Conservation (phyloP, 1,140 invertebrate genomes). For the Drosophila bocqueti region DNA sequence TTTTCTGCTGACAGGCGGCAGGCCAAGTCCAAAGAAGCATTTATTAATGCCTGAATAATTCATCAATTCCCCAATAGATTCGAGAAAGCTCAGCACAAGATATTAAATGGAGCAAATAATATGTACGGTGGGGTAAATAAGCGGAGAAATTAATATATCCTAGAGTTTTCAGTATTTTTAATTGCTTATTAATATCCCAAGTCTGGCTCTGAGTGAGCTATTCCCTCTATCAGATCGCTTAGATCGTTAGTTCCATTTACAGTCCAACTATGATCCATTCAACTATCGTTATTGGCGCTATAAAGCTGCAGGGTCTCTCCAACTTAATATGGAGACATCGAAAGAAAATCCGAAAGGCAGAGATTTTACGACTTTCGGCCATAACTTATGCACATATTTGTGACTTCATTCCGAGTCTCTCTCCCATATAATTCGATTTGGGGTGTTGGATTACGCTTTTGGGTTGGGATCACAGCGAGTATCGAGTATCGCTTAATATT, state of each 20-base stretch:
- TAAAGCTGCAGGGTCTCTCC: conserved; percentile 11
- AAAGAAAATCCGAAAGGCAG: conserved; percentile 39
- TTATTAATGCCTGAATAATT: conserved; percentile 53
- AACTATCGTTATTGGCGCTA: conserved; percentile 18
- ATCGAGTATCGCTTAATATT: conserved; percentile 79
- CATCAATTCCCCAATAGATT: conserved; percentile 29
- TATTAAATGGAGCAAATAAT: conserved; percentile 3
- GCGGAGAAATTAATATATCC: not conserved
- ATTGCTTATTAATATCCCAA: not conserved
- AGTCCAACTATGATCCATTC: conserved; percentile 18
- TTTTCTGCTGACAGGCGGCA: conserved; percentile 24
- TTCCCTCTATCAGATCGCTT: conserved; percentile 2
- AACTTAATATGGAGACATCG: conserved; percentile 23
- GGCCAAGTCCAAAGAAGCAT: not conserved
- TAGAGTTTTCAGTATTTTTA: not conserved
- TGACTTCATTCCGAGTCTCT: conserved; percentile 55
- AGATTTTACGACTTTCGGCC: conserved; percentile 70
- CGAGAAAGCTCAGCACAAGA: not conserved
- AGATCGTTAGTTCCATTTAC: conserved; percentile 24
- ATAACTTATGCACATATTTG: conserved; percentile 81
- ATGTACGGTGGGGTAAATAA: not conserved
- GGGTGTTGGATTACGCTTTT: conserved; percentile 67
- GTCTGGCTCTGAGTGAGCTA: not conserved
- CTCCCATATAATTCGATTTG: conserved; percentile 16
- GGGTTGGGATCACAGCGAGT: conserved; percentile 16